phyloP scores from a whole-genome alignment of 2,888 invertebrate genomes.

The Nymphalis urticae region DNA sequence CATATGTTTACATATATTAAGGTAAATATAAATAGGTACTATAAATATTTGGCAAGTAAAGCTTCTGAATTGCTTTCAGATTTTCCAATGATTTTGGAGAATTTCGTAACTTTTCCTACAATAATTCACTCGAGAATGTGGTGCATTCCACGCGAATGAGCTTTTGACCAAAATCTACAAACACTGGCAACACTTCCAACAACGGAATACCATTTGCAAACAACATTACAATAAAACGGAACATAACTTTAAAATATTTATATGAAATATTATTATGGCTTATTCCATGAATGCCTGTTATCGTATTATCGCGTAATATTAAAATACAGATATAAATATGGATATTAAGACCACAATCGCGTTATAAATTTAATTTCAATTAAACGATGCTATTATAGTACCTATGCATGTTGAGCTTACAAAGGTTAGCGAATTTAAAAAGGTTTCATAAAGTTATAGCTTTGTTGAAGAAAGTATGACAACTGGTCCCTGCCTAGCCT shows the following conservation, averaged over 20 bases:
- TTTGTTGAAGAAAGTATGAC: no score
- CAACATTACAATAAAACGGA: background rate
- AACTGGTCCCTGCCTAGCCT: no score
- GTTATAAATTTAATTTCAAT: no score
- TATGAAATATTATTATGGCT: background rate
- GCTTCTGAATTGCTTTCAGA: background rate
- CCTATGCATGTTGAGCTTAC: no score
- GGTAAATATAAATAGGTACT: background rate
- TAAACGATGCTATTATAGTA: no score
- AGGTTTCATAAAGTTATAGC: no score
- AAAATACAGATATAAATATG: no score
- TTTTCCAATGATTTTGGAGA: slow-evolving; percentile 17
- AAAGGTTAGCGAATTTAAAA: no score
- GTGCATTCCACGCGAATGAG: slow-evolving; percentile 19
- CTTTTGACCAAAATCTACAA: slow-evolving; percentile 10
- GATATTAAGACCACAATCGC: no score
- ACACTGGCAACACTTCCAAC: slow-evolving; percentile 14
- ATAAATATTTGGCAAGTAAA: background rate
- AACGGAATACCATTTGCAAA: background rate
- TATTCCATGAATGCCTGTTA: background rate
- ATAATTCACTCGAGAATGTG: slow-evolving; percentile 20
- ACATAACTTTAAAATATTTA: background rate
- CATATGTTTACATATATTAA: no score
- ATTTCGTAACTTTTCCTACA: slow-evolving; percentile 15
- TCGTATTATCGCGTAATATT: no score